phyloP scores from a whole-genome alignment of 2,888 invertebrate genomes.

The Hypolimnas misippus region DNA sequence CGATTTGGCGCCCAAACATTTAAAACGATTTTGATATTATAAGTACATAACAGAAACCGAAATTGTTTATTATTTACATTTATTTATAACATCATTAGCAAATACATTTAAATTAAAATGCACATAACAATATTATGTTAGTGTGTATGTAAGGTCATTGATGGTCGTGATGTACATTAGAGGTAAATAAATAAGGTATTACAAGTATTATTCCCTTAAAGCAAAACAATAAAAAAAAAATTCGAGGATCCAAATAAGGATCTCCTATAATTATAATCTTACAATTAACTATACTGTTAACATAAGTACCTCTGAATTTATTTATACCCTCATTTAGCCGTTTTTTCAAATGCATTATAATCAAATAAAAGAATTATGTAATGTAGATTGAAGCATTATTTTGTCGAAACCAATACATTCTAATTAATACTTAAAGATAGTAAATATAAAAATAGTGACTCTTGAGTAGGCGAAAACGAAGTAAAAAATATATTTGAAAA shows the following conservation, averaged over 20 bases:
- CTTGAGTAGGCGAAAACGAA: conserved; percentile 27
- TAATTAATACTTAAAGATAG: conserved; percentile 20
- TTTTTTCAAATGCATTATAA: conserved; percentile 22
- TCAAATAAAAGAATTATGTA: conserved; percentile 1
- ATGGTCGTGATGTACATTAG: neutral
- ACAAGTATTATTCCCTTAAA: conserved; percentile 1
- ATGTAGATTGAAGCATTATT: neutral
- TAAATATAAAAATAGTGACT: conserved; percentile 29
- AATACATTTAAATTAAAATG: neutral
- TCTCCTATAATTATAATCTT: conserved; percentile 11
- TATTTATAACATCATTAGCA: no score
- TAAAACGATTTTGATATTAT: no score
- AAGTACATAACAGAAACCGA: no score
- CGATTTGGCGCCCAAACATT: no score
- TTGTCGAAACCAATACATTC: neutral
- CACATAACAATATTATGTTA: neutral
- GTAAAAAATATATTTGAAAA: conserved; percentile 24
- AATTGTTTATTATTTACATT: no score
- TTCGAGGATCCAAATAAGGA: conserved; percentile 3
- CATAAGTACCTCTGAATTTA: conserved; percentile 39
- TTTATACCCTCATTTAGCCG: conserved; percentile 41
- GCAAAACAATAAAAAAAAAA: conserved; percentile 1
- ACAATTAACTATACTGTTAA: conserved; percentile 24
- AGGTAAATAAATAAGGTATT: neutral
- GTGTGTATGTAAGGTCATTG: neutral